Conservation (phyloP, 2,888 invertebrate species). For the Hirtodrosophila histrioides region DNA sequence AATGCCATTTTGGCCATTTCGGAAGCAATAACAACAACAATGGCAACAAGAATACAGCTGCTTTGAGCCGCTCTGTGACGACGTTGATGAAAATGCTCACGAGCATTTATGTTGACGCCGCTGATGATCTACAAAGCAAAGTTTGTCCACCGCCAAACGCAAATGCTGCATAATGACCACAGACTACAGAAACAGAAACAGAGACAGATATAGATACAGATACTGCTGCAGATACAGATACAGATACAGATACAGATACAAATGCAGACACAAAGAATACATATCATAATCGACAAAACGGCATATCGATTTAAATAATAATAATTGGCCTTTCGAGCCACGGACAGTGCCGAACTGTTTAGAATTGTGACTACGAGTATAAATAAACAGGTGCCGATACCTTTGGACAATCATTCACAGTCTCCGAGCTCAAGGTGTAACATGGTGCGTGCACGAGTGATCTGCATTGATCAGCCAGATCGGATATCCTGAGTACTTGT, state of each 20-base stretch:
- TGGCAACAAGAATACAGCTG: slow-evolving; percentile 38
- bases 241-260: slow-evolving; percentile 23
- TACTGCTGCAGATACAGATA: slow-evolving; percentile 16
- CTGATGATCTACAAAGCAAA: slow-evolving; percentile 15
- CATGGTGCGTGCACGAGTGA: slow-evolving; percentile 55
- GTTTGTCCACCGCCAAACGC: slow-evolving; percentile 1
- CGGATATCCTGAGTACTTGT: not conserved
- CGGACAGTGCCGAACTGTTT: slow-evolving; percentile 54
- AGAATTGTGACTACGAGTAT: slow-evolving; percentile 67
- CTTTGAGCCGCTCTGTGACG: slow-evolving; percentile 51
- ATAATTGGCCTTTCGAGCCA: slow-evolving; percentile 76
- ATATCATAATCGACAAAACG: slow-evolving; percentile 37
- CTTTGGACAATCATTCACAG: slow-evolving; percentile 62
- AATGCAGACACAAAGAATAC: slow-evolving; percentile 33
- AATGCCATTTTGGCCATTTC: slow-evolving; percentile 22
- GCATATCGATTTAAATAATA: slow-evolving; percentile 75
- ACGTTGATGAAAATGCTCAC: slow-evolving; percentile 54
- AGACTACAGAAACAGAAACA: slow-evolving; percentile 25
- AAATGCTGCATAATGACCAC: slow-evolving; percentile 42
- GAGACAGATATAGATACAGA: slow-evolving; percentile 21
- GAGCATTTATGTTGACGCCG: slow-evolving; percentile 41
- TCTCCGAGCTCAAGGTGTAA: slow-evolving; percentile 70
- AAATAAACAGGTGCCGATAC: slow-evolving; percentile 64
- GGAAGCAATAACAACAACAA: slow-evolving; percentile 47
- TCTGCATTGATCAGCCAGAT: not conserved